Evolutionary conservation across 2,797 vertebrate genomes (phyloP).

Genomic region (Chaunax sp.): DNA sequence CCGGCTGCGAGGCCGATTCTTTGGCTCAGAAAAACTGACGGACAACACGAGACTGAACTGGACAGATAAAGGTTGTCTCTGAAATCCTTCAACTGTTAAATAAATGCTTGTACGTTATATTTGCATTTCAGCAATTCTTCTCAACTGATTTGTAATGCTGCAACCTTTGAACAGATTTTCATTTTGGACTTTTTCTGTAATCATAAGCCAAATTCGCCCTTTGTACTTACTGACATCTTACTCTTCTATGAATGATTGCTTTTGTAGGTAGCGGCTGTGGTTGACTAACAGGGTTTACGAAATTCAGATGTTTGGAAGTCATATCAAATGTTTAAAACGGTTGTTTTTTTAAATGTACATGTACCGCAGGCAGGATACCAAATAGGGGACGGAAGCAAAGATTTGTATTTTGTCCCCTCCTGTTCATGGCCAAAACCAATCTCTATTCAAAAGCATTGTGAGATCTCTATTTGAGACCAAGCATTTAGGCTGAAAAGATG

Average conservation of each 20-base stretch:
- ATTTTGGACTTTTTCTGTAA: neutral
- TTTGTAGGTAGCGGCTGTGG: neutral
- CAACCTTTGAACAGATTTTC: neutral
- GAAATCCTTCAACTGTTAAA: neutral
- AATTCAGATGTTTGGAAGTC: too few species aligned
- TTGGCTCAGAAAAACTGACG: slow-evolving; percentile 5
- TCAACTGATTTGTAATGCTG: neutral
- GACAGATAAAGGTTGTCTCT: slow-evolving; percentile 6
- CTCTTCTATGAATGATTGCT: neutral
- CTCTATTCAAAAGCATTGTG: too few species aligned
- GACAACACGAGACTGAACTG: slow-evolving; percentile 4
- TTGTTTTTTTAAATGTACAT: too few species aligned
- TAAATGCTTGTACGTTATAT: neutral
- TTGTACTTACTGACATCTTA: neutral
- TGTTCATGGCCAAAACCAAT: neutral
- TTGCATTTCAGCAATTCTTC: neutral
- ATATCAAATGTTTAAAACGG: too few species aligned
- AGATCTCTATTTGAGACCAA: neutral
- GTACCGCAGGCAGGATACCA: too few species aligned
- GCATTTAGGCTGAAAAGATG: neutral
- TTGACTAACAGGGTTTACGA: too few species aligned
- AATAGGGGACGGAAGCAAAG: too few species aligned
- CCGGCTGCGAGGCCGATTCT: slow-evolving; percentile 16
- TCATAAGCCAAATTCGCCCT: neutral
- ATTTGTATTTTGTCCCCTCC: too few species aligned